Evolutionary conservation across 2,113 vertebrate species (phyloP), one percentile per base, ranked within the genome.

Genomic region (Chaetorhynchus papuensis): DNA sequence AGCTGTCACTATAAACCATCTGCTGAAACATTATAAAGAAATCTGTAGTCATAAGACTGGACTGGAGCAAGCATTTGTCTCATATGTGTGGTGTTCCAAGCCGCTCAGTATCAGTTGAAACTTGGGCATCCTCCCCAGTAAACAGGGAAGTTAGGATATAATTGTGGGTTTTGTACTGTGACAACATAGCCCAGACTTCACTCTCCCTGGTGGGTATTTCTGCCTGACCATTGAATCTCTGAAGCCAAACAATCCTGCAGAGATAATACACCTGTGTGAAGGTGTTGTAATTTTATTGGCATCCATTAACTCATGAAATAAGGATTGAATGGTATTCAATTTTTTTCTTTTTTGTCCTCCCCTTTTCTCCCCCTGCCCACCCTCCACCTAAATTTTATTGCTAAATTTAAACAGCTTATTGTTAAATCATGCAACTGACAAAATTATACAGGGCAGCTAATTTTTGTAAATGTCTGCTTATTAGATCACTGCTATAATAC

Each of bases 351-450:
- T n/a, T 28, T 6, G 63, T 44, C 37, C 24, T 59, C 6, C 2
- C 17, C 7, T 33, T n/a, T 33, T 33, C 37, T 23, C 10, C 2
- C 4, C 4, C 14, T 37, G 9, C 2, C 10, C 8, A 15, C 1
- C 6, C 11, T 10, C 5, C 3, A 0, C 8, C 17, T 75, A 42
- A 7, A 37, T 49, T 89, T 87, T 70, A 27, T 72, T 91, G 37
- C 20, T 84, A 39, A 78, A 52, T 88, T 83, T 35, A 15, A 75
- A 88, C 13, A 94, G 5, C 16, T 89, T 81, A 26, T 60, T 2
- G 11, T 87, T 69, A 83, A 83, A 61, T 53, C 37, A 49, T 30
- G 18, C 23, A 37, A 5, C 10, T 71, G 57, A 47, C 7, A 79
- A 79, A 90, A 61, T 70, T 63, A 79, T 88, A 71, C 15, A 47